These are phyloP conservation scores for Agapornis canus DNA, from an alignment of 2,797 vertebrate species.

Conservation along the genomic window DNA sequence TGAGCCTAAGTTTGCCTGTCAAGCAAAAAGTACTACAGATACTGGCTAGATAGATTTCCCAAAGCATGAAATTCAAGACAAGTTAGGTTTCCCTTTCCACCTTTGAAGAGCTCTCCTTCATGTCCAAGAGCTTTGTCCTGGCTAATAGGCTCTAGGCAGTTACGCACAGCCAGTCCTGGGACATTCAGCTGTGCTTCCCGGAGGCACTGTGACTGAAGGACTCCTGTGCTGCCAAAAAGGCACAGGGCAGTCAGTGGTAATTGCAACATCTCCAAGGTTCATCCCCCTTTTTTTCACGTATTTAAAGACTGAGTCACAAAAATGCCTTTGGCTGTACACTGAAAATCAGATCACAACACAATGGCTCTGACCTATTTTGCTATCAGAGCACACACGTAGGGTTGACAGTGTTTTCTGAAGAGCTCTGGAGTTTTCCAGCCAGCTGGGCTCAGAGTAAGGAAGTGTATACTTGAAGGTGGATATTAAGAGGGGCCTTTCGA, in stretches of 20 bases:
- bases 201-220: not conserved
- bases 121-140: not conserved
- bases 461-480: not conserved
- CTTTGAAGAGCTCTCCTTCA: slow-evolving; percentile 2
- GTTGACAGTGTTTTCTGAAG: not conserved
- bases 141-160: not conserved
- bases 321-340: not conserved
- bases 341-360: not conserved
- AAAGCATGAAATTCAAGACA: slow-evolving; percentile 52
- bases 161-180: not conserved
- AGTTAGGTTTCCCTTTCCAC: slow-evolving; percentile 39
- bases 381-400: not conserved
- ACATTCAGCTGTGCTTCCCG: not conserved
- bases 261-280: not conserved
- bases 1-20: slow-evolving; percentile 24
- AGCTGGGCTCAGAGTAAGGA: not conserved
- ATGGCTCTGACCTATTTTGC: slow-evolving; percentile 26
- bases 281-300: accelerated
- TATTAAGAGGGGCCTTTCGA: not conserved
- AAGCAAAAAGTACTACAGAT: slow-evolving; percentile 50
- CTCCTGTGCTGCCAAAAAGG: not conserved
- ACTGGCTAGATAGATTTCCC: slow-evolving; percentile 45
- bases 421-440: not conserved
- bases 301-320: slow-evolving; percentile 3
- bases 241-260: not conserved